phyloP scores from a whole-genome alignment of 2,888 invertebrate genomes.

The Noctua comes region DNA sequence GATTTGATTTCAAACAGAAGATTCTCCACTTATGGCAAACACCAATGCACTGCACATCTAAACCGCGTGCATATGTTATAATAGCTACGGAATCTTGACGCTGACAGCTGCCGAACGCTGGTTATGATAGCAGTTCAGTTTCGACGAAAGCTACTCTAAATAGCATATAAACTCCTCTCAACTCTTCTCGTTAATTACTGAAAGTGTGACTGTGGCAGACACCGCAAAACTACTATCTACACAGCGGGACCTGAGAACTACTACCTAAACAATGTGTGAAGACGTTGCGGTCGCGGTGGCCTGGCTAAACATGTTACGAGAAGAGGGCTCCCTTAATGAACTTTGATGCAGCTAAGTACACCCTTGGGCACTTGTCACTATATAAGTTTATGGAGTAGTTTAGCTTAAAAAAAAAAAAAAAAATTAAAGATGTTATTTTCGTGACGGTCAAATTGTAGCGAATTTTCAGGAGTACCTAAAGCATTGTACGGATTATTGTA shows the following conservation, averaged over 20 bases:
- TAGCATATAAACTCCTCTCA: background rate
- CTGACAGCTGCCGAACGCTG: background rate
- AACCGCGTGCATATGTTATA: background rate
- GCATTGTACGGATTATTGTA: background rate
- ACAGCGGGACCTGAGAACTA: constrained; percentile 7
- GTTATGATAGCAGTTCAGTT: background rate
- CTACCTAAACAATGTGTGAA: constrained; percentile 33
- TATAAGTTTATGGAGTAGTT: constrained; percentile 15
- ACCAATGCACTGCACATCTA: background rate
- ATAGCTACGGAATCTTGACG: background rate
- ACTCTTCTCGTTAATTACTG: constrained; percentile 38
- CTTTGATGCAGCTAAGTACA: constrained; percentile 48
- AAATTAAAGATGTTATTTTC: background rate
- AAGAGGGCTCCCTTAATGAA: constrained; percentile 40
- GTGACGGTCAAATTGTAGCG: background rate
- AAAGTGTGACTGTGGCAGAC: constrained; percentile 14
- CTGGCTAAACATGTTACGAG: constrained; percentile 45
- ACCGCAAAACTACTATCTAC: constrained; percentile 4
- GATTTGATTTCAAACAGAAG: background rate
- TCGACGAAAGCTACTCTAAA: background rate
- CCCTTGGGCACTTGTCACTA: constrained; percentile 24
- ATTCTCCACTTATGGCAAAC: background rate
- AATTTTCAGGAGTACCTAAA: background rate
- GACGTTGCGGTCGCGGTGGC: constrained; percentile 32
- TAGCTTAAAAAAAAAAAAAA: too few species aligned